Conservation (phyloP, 2,888 invertebrate genomes). For the Caenorhabditis sp. region DNA sequence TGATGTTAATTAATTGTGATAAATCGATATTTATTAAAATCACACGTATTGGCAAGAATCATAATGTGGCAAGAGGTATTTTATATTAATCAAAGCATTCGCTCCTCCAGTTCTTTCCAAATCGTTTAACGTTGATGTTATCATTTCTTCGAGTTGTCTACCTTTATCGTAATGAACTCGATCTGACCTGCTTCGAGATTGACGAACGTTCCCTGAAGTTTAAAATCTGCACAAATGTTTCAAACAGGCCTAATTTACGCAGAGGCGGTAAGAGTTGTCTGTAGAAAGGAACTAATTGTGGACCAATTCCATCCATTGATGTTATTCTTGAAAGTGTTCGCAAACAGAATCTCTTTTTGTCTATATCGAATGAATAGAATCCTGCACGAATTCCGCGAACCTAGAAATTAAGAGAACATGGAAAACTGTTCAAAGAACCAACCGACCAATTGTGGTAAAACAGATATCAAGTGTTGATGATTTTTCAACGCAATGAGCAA, state of each 20-base stretch:
- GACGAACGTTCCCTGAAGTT: conserved; percentile 40
- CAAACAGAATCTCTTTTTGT: conserved; percentile 53
- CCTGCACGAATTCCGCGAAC: conserved; percentile 56
- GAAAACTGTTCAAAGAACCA: too few species aligned
- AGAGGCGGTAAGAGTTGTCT: conserved; percentile 89
- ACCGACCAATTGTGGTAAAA: conserved; percentile 39
- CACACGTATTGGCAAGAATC: conserved; percentile 78
- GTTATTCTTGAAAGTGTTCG: conserved; percentile 49
- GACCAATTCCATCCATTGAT: conserved; percentile 80
- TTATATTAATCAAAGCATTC: conserved; percentile 95
- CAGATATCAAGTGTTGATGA: conserved; percentile 18
- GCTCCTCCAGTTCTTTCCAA: conserved; percentile 91
- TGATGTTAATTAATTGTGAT: not conserved
- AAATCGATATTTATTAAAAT: not conserved
- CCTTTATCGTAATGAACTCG: conserved; percentile 39
- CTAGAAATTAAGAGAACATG: too few species aligned
- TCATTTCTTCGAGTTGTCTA: conserved; percentile 39
- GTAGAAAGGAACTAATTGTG: conserved; percentile 95
- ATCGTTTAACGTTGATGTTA: conserved; percentile 78
- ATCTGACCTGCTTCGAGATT: conserved; percentile 35
- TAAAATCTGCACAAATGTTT: not conserved
- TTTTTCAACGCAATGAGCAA: conserved; percentile 41
- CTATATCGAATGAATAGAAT: conserved; percentile 52
- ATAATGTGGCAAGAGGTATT: conserved; percentile 96
- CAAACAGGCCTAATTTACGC: conserved; percentile 74